phyloP scores from a whole-genome alignment of 2,113 vertebrate genomes.

The Pandion haliaetus region DNA sequence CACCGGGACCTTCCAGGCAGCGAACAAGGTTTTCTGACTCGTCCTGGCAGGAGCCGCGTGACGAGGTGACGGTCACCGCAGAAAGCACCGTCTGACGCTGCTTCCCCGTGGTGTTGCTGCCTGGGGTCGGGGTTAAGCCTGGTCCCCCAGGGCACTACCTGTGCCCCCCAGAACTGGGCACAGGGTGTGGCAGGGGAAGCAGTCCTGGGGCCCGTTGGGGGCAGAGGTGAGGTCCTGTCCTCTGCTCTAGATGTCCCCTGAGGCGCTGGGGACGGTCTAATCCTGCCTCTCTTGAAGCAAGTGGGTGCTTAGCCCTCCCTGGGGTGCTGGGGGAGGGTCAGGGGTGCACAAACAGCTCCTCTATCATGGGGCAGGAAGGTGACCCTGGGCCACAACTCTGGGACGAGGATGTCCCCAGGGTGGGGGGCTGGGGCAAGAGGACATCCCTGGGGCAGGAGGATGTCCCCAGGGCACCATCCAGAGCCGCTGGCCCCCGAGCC shows the following conservation, averaged over 20 bases:
- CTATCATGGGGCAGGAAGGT: fast-evolving
- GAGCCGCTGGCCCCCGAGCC: not conserved
- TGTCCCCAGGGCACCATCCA: not conserved
- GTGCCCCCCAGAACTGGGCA: not conserved
- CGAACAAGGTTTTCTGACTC: not conserved
- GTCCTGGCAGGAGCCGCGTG: fast-evolving
- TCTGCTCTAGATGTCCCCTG: fast-evolving
- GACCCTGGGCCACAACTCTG: too few species aligned
- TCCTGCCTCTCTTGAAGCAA: not conserved
- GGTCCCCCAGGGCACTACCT: too few species aligned
- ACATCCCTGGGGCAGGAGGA: not conserved
- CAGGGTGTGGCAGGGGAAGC: too few species aligned
- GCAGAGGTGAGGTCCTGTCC: fast-evolving
- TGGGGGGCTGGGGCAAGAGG: not conserved
- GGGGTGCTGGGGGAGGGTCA: not conserved
- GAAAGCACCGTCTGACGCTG: not conserved
- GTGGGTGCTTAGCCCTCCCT: not conserved
- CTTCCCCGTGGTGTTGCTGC: not conserved
- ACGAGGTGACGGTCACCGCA: not conserved
- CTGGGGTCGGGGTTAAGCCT: fast-evolving
- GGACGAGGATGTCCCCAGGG: too few species aligned
- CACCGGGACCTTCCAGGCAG: not conserved
- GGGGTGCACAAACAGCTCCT: fast-evolving
- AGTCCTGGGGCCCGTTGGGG: fast-evolving
- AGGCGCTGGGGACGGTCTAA: not conserved